Conservation (phyloP, 2,113 vertebrate genomes). For the Ciconia boyciana region DNA sequence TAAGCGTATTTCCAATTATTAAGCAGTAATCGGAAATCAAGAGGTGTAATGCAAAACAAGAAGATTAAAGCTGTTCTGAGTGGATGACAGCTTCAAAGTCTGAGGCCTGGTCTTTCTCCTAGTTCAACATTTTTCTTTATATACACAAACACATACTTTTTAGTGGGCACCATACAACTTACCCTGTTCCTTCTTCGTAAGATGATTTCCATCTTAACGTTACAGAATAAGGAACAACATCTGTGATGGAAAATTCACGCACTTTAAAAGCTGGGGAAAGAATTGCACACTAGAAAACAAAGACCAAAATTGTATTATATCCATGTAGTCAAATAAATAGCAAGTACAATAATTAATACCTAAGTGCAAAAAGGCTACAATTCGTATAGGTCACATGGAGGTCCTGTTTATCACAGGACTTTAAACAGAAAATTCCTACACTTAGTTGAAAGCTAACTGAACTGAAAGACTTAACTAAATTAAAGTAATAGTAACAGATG, state of each 20-base stretch:
- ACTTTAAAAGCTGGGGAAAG: slow-evolving; percentile 97
- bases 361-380: background rate
- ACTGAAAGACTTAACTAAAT: background rate
- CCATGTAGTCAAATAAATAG: background rate
- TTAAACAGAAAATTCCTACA: background rate
- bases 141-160: background rate
- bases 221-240: slow-evolving; percentile 91
- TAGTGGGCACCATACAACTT: slow-evolving; percentile 12
- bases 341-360: background rate
- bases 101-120: background rate
- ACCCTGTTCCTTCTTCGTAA: slow-evolving; percentile 90
- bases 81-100: background rate
- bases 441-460: background rate
- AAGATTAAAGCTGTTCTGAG: background rate
- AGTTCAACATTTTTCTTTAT: background rate
- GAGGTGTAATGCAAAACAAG: background rate
- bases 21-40: background rate
- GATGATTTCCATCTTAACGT: slow-evolving; percentile 91
- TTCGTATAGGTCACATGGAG: background rate
- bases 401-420: background rate
- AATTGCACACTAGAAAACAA: slow-evolving; percentile 87
- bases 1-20: background rate
- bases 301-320: background rate
- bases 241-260: slow-evolving; percentile 95
- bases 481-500: background rate